A percentile compares a stretch with the other conserved stretches of the same genome.
phyloP scores from a whole-genome alignment of 2,888 invertebrate species.

The Tetranychus piercei region DNA sequence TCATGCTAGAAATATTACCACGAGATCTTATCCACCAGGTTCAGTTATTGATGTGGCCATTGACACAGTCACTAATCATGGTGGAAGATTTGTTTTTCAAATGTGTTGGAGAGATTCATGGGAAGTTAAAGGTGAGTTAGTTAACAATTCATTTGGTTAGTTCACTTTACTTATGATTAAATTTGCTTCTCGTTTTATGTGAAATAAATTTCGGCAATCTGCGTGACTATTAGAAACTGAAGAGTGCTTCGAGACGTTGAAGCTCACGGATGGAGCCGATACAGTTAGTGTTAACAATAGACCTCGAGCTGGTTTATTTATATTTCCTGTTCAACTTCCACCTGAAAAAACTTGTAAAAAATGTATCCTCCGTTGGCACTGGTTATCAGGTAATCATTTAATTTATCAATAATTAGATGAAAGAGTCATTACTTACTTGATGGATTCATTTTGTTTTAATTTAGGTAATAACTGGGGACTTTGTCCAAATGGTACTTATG shows the following conservation, averaged over 20 bases:
- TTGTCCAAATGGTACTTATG: slow-evolving; percentile 24
- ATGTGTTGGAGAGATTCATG: slow-evolving; percentile 25
- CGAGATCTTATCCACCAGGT: slow-evolving; percentile 25
- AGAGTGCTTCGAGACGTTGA: slow-evolving; percentile 26
- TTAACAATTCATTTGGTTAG: background rate
- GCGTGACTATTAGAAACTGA: slow-evolving; percentile 23
- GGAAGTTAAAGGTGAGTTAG: slow-evolving; percentile 14
- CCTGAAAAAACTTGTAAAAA: slow-evolving; percentile 23
- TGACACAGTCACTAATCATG: slow-evolving; percentile 27
- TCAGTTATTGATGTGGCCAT: slow-evolving; percentile 25
- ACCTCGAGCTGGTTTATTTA: slow-evolving; percentile 24
- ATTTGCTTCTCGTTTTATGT: too few relatives aligned
- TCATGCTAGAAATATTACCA: slow-evolving; percentile 25
- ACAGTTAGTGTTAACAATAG: background rate
- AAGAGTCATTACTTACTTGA: background rate
- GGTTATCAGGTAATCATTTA: slow-evolving; percentile 24
- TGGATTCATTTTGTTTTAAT: background rate
- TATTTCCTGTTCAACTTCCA: slow-evolving; percentile 24
- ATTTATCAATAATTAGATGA: background rate
- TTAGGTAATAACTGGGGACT: slow-evolving; percentile 27
- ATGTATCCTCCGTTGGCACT: slow-evolving; percentile 28
- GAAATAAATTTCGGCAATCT: too few relatives aligned
- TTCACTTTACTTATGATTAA: too few relatives aligned
- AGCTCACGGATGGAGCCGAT: slow-evolving; percentile 21
- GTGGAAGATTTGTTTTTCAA: slow-evolving; percentile 26